Percentiles rank a stretch among this genome's conserved stretches.
Evolutionary conservation across 2,113 vertebrate genomes (phyloP).

Genomic region (Nymphicus hollandicus): DNA sequence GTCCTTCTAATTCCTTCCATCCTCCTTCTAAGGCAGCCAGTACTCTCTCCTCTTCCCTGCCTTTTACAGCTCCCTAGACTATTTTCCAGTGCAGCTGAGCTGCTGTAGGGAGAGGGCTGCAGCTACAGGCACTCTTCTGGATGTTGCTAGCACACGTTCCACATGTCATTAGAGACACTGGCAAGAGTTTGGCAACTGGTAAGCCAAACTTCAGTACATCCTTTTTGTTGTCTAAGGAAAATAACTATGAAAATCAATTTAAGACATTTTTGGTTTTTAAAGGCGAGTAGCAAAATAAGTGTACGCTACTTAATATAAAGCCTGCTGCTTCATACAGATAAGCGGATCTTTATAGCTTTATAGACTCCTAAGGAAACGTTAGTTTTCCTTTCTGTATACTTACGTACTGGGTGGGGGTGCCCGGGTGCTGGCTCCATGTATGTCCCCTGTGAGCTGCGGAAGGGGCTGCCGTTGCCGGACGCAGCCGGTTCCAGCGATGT

Average conservation of each 20-base stretch:
- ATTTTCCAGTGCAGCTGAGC: neutral
- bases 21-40: fast-evolving
- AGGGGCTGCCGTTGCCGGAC: fast-evolving
- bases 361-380: neutral
- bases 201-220: neutral
- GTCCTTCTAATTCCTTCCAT: neutral
- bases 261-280: neutral
- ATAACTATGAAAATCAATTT: neutral
- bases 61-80: neutral
- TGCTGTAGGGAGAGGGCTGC: fast-evolving
- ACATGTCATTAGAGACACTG: no score
- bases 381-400: neutral
- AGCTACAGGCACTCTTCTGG: neutral
- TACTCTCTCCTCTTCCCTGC: neutral
- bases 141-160: neutral
- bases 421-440: fast-evolving
- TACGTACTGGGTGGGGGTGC: fast-evolving
- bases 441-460: fast-evolving
- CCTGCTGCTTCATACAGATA: neutral
- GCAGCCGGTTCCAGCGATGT: neutral
- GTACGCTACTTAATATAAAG: neutral
- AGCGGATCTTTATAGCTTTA: neutral
- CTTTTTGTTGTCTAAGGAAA: neutral
- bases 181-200: neutral
- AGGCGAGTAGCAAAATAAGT: neutral